A percentile compares a stretch with the other conserved stretches of the same genome.
Conservation (phyloP, 2,797 vertebrate species). For the Enteromius afrohamiltoni region DNA sequence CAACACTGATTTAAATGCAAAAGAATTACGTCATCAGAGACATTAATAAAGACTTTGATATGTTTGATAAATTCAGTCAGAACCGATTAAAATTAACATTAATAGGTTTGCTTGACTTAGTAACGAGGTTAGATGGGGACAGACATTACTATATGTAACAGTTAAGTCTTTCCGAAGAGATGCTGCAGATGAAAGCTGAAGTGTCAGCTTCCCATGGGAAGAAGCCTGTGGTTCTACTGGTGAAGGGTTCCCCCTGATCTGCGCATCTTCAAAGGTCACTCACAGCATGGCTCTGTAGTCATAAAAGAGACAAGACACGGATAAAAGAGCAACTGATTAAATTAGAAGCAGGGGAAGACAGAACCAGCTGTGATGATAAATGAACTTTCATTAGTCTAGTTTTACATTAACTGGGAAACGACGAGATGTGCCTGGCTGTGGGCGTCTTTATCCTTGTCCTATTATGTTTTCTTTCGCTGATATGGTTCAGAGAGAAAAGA, state of each 20-base stretch:
- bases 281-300: constrained; percentile 48
- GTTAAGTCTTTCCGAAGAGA: constrained; percentile 31
- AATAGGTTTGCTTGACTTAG: not conserved
- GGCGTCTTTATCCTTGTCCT: constrained; percentile 47
- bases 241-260: constrained; percentile 52
- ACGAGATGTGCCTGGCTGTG: constrained; percentile 44
- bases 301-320: constrained; percentile 53
- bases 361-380: constrained; percentile 59
- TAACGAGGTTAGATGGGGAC: constrained; percentile 4
- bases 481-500: constrained; percentile 42
- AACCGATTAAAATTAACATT: too few species aligned
- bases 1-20: not conserved
- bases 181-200: constrained; percentile 50
- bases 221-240: constrained; percentile 43
- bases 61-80: too few species aligned
- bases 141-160: constrained; percentile 18
- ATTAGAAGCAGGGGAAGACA: constrained; percentile 54
- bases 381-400: constrained; percentile 59
- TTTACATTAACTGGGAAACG: constrained; percentile 46
- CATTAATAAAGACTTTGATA: not conserved
- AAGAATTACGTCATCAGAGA: not conserved
- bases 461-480: constrained; percentile 46
- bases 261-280: constrained; percentile 59
- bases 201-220: constrained; percentile 39
- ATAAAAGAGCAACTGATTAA: constrained; percentile 61